Conservation (phyloP, 2,113 vertebrate genomes). For the Cheirogaleus medius region DNA sequence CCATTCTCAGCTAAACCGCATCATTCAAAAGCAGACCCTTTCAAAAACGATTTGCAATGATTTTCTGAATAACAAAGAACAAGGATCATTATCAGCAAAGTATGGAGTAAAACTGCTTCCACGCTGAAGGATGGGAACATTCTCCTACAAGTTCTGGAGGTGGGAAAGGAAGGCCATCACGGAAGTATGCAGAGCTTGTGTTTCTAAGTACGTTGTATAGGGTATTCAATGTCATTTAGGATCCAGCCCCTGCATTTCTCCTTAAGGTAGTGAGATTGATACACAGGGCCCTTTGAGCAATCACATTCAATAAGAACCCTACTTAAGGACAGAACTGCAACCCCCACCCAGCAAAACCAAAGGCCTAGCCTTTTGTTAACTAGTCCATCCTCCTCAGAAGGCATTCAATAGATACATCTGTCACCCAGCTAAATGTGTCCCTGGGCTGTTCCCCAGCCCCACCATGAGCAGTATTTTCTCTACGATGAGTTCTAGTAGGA, state of each 20-base stretch:
- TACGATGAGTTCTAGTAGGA: background rate
- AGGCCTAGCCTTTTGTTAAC: background rate
- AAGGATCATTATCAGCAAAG: background rate
- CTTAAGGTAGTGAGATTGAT: background rate
- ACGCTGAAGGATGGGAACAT: background rate
- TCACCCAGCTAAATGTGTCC: background rate
- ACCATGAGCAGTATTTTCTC: background rate
- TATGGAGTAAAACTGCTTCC: background rate
- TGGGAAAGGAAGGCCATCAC: constrained; percentile 14
- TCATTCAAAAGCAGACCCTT: background rate
- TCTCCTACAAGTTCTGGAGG: background rate
- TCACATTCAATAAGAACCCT: background rate
- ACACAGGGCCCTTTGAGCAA: background rate
- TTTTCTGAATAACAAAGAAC: background rate
- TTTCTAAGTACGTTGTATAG: background rate
- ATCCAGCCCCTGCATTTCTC: background rate
- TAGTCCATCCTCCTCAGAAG: background rate
- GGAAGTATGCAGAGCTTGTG: constrained; percentile 21
- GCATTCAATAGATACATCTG: background rate
- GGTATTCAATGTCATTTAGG: background rate
- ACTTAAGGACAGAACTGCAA: background rate
- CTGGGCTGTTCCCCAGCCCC: background rate
- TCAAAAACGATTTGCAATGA: background rate
- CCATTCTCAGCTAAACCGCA: background rate
- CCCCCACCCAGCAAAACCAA: background rate